Percentiles rank a stretch among this genome's conserved stretches.
Evolutionary conservation across 1,140 invertebrate genomes (phyloP).

Genomic region (Brachionus paranguensis): DNA sequence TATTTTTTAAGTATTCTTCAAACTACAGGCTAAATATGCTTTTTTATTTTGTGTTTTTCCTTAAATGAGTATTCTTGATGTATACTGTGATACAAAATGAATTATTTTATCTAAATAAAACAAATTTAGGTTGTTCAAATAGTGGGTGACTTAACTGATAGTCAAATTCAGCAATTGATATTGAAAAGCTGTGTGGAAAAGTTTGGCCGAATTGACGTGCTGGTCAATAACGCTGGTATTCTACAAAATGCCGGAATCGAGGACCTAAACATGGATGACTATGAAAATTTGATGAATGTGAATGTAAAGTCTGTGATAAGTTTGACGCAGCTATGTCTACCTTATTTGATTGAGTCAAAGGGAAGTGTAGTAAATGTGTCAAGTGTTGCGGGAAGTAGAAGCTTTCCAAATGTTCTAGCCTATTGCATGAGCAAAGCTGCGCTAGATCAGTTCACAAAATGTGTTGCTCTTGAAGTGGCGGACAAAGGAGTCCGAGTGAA

Average conservation of each 20-base stretch:
- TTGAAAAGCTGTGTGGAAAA: conserved; percentile 44
- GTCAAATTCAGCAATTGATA: conserved; percentile 44
- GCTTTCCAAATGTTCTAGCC: conserved; percentile 59
- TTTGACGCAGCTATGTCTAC: conserved; percentile 43
- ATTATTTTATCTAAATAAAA: background rate
- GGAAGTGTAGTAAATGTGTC: conserved; percentile 44
- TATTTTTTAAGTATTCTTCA: too few relatives aligned
- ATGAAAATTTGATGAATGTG: conserved; percentile 73
- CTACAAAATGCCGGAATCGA: conserved; percentile 61
- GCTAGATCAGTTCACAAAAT: conserved; percentile 80
- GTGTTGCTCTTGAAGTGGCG: conserved; percentile 68
- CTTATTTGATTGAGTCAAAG: conserved; percentile 43
- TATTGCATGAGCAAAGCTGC: conserved; percentile 83
- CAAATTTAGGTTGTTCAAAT: background rate
- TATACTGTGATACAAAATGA: background rate
- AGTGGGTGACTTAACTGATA: conserved; percentile 42
- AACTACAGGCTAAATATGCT: too few relatives aligned
- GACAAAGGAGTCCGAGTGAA: conserved; percentile 75
- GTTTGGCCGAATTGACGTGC: conserved; percentile 59
- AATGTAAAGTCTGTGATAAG: conserved; percentile 64
- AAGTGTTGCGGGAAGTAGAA: conserved; percentile 28
- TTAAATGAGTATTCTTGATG: too few relatives aligned
- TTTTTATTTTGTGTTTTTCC: too few relatives aligned
- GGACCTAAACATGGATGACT: conserved; percentile 72
- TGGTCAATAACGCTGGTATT: conserved; percentile 62